These are phyloP conservation scores for Callyntrura guangdongensis DNA, from an alignment of 2,888 invertebrate species.

Conservation along the genomic window DNA sequence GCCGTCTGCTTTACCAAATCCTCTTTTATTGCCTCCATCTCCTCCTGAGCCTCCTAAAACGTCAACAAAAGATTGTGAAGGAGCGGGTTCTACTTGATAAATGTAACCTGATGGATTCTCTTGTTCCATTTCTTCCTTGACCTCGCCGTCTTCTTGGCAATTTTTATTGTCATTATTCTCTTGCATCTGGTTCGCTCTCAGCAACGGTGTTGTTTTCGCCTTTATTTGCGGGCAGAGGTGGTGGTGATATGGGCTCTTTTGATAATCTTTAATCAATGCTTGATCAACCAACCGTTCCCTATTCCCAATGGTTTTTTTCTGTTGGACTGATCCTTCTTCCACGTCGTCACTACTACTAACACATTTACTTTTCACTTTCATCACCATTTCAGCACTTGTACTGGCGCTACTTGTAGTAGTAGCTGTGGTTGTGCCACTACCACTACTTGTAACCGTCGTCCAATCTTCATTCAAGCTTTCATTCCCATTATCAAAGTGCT, in stretches of 20 bases:
- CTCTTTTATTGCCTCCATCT: conserved; percentile 2
- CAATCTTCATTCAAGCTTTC: conserved; percentile 31
- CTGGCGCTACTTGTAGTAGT: conserved; percentile 20
- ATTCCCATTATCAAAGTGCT: conserved; percentile 7
- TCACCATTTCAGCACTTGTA: conserved; percentile 34
- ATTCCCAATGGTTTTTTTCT: conserved; percentile 47
- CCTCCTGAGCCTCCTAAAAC: conserved; percentile 6
- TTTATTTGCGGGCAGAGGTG: not conserved
- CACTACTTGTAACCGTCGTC: conserved; percentile 7
- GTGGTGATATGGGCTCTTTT: not conserved
- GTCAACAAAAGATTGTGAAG: conserved; percentile 4
- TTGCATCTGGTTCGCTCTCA: not conserved
- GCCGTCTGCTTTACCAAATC: not conserved
- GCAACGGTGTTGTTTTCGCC: not conserved
- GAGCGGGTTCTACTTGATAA: conserved; percentile 10
- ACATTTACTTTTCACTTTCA: not conserved
- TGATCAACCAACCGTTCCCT: conserved; percentile 56
- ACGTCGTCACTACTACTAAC: not conserved
- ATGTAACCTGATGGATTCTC: conserved; percentile 38
- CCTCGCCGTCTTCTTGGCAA: conserved; percentile 6
- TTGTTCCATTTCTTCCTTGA: not conserved
- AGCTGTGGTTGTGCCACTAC: not conserved
- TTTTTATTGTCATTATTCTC: conserved; percentile 13
- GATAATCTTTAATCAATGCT: conserved; percentile 59
- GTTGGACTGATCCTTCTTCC: conserved; percentile 10